Evolutionary conservation across 2,888 invertebrate species (phyloP), one percentile per base, ranked within the genome.

Genomic region (Mesorhabditis belari): DNA sequence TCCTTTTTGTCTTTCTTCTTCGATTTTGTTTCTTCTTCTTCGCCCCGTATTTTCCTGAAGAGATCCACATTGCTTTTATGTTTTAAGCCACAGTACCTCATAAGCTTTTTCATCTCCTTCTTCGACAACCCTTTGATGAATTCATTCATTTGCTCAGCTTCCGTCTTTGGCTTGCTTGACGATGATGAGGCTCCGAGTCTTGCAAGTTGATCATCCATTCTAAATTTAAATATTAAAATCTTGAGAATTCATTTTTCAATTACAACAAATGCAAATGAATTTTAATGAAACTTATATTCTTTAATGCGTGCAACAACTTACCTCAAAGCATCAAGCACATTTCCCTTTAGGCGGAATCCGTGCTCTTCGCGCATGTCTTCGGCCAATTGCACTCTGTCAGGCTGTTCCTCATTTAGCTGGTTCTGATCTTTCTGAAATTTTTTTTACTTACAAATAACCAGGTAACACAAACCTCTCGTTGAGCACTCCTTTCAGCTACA

Each of bases 301-400:
- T 44, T n/a, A n/a, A 44, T 44, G n/a, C 44, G 9, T 9, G 9
- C 9, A n/a, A 23, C n/a, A 1, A 51, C 52, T 51, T 51, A 55
- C 2, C 52, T 19, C 27, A 62, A 58, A 55, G 44, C n/a, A 23
- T 51, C 53, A 17, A 71, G 49, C n/a, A 69, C 63, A 50, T 59
- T 61, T 6, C 62, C 63, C 56, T 71, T 71, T 24, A 71, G 57
- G 26, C 58, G 59, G 26, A 80, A 66, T 49, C 80, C 80, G 63
- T 80, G 80, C 53, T 79, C 79, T 57, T 80, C 79, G 25, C 67
- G 60, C 80, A 80, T 81, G 27, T 75, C 73, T 35, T 70, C 68
- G 2, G 71, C 70, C 54, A 80, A 61, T 55, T 77, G 69, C 4
- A 64, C 65, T 57, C 65, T 66, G 55, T 75, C 73, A 27, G 73